These are phyloP conservation scores for Molossus molossus DNA, from an alignment of 2,797 vertebrate genomes.

Conservation along the genomic window DNA sequence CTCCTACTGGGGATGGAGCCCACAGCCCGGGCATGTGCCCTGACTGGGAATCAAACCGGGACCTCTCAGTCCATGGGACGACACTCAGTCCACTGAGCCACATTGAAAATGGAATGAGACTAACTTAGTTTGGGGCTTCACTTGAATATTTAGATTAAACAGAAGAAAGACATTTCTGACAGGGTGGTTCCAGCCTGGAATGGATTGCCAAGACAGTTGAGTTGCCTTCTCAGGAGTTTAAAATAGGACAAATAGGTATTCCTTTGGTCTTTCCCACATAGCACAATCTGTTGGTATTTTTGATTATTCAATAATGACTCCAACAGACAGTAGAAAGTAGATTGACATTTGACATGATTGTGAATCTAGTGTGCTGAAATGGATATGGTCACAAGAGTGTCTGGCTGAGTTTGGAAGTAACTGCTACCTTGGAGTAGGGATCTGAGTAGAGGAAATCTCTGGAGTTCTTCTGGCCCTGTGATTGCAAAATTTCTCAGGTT, in stretches of 20 bases:
- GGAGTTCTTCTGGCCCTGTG: neutral
- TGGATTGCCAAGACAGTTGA: slow-evolving; percentile 72
- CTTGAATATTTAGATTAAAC: slow-evolving; percentile 67
- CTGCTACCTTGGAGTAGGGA: neutral
- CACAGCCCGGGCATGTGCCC: too few relatives aligned
- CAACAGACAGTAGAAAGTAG: neutral
- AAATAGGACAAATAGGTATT: slow-evolving; percentile 66
- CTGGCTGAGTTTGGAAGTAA: neutral
- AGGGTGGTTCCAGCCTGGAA: slow-evolving; percentile 50
- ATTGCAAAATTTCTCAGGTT: slow-evolving; percentile 32
- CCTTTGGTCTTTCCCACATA: slow-evolving; percentile 53
- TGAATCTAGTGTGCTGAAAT: neutral
- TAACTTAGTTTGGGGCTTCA: slow-evolving; percentile 60
- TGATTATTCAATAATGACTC: slow-evolving; percentile 25
- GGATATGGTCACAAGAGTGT: neutral
- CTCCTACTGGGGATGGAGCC: too few relatives aligned
- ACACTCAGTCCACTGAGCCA: too few relatives aligned
- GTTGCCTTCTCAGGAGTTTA: slow-evolving; percentile 73
- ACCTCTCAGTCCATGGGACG: too few relatives aligned
- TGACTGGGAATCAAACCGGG: too few relatives aligned
- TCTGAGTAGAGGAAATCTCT: slow-evolving; percentile 25
- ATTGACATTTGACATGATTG: neutral
- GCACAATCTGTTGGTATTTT: slow-evolving; percentile 47
- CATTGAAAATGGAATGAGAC: slow-evolving; percentile 65
- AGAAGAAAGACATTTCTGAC: slow-evolving; percentile 66